A percentile compares a stretch with the other conserved stretches of the same genome.
Conservation (phyloP, 2,797 vertebrate species). For the Crax fasciolata region DNA sequence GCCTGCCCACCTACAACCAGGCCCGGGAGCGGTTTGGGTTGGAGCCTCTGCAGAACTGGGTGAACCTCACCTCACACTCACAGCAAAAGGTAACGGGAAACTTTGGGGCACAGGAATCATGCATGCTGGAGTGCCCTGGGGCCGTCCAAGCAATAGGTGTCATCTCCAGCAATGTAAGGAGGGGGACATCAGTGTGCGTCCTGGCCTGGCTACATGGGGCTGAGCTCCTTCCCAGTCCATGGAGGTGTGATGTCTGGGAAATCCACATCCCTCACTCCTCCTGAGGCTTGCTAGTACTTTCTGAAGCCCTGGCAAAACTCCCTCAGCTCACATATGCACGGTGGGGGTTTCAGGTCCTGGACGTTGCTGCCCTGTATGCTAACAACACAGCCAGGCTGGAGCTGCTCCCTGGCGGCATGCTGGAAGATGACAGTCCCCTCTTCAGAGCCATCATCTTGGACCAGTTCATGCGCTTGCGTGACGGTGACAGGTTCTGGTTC, state of each 20-base stretch:
- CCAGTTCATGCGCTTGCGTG: conserved; percentile 93
- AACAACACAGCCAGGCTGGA: conserved; percentile 88
- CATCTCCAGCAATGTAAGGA: fast-evolving
- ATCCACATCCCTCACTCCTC: fast-evolving
- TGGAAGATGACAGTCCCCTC: conserved; percentile 86
- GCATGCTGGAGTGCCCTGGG: neutral
- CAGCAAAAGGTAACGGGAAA: conserved; percentile 54
- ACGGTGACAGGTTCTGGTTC: conserved; percentile 98
- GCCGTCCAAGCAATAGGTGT: neutral
- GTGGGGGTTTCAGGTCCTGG: conserved; percentile 32
- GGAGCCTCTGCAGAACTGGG: conserved; percentile 82
- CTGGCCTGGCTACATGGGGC: neutral
- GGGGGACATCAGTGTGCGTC: fast-evolving
- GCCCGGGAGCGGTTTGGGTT: conserved; percentile 84
- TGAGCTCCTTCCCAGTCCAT: neutral
- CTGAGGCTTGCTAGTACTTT: neutral
- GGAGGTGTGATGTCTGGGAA: neutral
- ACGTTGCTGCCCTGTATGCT: conserved; percentile 84
- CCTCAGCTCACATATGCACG: neutral
- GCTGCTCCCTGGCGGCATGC: conserved; percentile 90
- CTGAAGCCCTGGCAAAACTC: neutral
- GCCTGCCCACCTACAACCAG: conserved; percentile 91
- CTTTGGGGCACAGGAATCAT: fast-evolving
- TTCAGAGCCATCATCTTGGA: conserved; percentile 90
- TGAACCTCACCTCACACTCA: conserved; percentile 81